Conservation (phyloP, 2,888 invertebrate genomes). For the Gonocerus acuteangulatus region DNA sequence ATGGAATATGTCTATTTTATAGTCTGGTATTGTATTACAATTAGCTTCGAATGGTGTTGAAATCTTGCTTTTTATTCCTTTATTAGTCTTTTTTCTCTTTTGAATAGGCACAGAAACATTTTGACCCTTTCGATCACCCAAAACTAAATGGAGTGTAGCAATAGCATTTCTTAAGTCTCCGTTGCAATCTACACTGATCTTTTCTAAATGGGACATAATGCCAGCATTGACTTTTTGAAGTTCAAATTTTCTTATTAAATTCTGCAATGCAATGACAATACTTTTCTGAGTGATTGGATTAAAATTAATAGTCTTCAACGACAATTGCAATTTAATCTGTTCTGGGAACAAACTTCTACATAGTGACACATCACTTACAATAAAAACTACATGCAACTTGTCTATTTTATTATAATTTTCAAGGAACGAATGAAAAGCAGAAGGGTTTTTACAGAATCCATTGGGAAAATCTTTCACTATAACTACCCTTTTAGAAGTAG, state of each 20-base stretch:
- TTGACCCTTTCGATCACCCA: constrained; percentile 3
- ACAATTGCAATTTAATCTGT: constrained; percentile 15
- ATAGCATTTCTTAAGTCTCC: constrained; percentile 32
- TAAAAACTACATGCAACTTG: constrained; percentile 21
- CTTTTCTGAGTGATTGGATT: constrained; percentile 30
- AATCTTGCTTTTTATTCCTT: background rate
- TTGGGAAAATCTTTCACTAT: constrained; percentile 31
- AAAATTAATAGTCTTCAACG: constrained; percentile 21
- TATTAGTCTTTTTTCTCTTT: constrained; percentile 17
- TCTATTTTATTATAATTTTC: constrained; percentile 14
- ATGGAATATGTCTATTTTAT: constrained; percentile 31
- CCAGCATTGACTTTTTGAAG: constrained; percentile 2
- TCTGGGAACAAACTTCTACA: constrained; percentile 27
- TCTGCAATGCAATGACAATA: constrained; percentile 23
- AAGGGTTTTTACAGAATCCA: constrained; percentile 20
- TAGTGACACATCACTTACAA: constrained; percentile 23
- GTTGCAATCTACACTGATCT: constrained; percentile 24
- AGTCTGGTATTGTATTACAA: constrained; percentile 2
- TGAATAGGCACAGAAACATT: background rate
- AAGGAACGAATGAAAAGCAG: constrained; percentile 26
- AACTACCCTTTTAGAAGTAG: constrained; percentile 19
- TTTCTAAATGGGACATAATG: background rate
- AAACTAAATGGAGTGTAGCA: constrained; percentile 23
- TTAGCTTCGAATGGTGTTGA: background rate
- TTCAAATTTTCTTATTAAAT: constrained; percentile 4